phyloP scores from a whole-genome alignment of 2,888 invertebrate species.

The Troilus luridus region DNA sequence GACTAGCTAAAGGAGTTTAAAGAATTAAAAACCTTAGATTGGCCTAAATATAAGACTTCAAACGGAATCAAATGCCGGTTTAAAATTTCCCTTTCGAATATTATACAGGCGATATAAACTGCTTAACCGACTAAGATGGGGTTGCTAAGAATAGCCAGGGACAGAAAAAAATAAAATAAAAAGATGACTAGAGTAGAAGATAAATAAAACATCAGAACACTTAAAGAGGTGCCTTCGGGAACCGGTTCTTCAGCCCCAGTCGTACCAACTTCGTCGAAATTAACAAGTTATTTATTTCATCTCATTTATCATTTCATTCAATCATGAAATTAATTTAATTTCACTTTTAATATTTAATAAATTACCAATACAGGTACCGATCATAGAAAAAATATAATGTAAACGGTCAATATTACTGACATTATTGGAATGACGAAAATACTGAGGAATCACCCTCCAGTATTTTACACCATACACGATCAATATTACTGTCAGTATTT shows the following conservation, averaged over 20 bases:
- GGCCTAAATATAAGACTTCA: not conserved
- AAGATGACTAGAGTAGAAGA: not conserved
- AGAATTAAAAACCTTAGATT: no score
- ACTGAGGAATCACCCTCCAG: no score
- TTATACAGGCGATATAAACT: not conserved
- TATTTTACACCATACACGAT: no score
- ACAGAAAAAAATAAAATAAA: not conserved
- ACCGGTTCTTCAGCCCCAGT: not conserved
- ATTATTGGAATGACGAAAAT: no score
- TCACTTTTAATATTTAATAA: not conserved
- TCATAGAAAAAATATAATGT: no score
- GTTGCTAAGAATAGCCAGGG: not conserved
- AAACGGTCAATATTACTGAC: no score
- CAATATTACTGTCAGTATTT: no score
- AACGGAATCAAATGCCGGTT: not conserved
- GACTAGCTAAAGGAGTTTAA: no score
- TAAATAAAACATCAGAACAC: not conserved
- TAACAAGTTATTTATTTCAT: not conserved
- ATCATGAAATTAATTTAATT: no score
- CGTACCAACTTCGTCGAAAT: not conserved
- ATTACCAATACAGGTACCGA: no score
- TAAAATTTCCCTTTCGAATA: not conserved
- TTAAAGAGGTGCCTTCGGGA: not conserved
- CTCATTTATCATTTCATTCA: no score
- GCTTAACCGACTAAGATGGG: not conserved